Conservation (phyloP, 2,888 invertebrate genomes). For the Catocala nupta region DNA sequence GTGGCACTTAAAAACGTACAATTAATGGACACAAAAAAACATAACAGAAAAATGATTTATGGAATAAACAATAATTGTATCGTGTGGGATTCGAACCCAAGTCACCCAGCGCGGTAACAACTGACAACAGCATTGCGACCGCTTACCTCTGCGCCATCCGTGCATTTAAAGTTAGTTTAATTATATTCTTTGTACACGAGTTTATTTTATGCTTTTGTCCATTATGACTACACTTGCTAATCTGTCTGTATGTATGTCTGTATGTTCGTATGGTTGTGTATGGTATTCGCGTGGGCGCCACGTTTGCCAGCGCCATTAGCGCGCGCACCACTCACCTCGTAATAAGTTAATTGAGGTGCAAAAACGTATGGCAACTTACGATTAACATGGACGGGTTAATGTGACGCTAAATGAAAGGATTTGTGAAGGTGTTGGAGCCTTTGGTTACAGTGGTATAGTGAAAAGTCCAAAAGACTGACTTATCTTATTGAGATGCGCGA, state of each 20-base stretch:
- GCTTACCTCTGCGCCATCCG: not conserved
- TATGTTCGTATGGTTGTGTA: constrained; percentile 14
- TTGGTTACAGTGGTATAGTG: too few relatives aligned
- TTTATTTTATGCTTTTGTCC: constrained; percentile 7
- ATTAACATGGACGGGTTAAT: constrained; percentile 70
- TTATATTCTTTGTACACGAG: not conserved
- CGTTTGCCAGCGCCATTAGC: constrained; percentile 65
- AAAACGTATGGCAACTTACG: constrained; percentile 69
- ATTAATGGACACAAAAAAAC: too few relatives aligned
- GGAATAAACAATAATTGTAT: too few relatives aligned
- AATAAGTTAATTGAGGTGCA: constrained; percentile 86
- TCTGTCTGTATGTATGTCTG: constrained; percentile 16
- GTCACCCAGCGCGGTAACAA: too few relatives aligned
- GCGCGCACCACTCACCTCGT: constrained; percentile 64
- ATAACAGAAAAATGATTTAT: too few relatives aligned
- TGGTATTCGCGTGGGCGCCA: constrained; percentile 37
- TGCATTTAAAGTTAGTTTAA: not conserved
- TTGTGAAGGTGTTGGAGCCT: not conserved
- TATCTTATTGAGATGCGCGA: too few relatives aligned
- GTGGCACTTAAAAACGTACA: too few relatives aligned
- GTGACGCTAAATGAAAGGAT: constrained; percentile 58
- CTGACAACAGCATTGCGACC: too few relatives aligned
- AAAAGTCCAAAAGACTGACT: too few relatives aligned
- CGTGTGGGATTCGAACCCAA: too few relatives aligned
- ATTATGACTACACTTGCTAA: constrained; percentile 25